Conservation (phyloP, 2,888 invertebrate species). For the Griposia aprilina region DNA sequence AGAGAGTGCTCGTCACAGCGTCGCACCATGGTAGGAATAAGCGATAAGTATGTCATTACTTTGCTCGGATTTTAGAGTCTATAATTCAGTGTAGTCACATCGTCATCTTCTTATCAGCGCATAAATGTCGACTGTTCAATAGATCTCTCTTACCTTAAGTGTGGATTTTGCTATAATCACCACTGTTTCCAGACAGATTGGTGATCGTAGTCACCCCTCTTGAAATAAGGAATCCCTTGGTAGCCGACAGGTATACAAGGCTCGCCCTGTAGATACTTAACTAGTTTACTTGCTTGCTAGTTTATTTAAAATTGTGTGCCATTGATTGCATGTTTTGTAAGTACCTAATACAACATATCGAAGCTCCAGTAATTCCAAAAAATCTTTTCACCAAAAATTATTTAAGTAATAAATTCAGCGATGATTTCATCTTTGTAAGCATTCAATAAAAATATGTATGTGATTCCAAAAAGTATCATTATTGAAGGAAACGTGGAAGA, state of each 20-base stretch:
- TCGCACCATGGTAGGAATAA: not conserved
- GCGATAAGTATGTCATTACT: not conserved
- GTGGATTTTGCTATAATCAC: not conserved
- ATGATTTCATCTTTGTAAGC: conserved; percentile 46
- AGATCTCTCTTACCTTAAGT: not conserved
- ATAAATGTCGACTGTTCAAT: not conserved
- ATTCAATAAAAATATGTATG: conserved; percentile 58
- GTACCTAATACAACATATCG: conserved; percentile 1
- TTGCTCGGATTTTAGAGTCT: not conserved
- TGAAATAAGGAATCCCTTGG: not conserved
- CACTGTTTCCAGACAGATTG: not conserved
- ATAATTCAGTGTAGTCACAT: not conserved
- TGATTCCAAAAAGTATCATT: conserved; percentile 58
- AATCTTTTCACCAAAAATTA: conserved; percentile 19
- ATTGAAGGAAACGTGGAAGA: conserved; percentile 59
- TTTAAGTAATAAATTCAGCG: conserved; percentile 17
- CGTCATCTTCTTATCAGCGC: not conserved
- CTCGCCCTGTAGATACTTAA: not conserved
- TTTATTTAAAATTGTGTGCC: not conserved
- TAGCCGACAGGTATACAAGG: no score
- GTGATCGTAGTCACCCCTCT: not conserved
- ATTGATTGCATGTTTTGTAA: conserved; percentile 1
- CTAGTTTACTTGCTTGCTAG: not conserved
- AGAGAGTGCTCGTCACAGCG: not conserved
- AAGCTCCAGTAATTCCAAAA: conserved; percentile 12